A percentile compares a stretch with the other conserved stretches of the same genome.
These are phyloP conservation scores for Bujurquina vittata DNA, from an alignment of 2,113 vertebrate genomes.

Conservation along the genomic window DNA sequence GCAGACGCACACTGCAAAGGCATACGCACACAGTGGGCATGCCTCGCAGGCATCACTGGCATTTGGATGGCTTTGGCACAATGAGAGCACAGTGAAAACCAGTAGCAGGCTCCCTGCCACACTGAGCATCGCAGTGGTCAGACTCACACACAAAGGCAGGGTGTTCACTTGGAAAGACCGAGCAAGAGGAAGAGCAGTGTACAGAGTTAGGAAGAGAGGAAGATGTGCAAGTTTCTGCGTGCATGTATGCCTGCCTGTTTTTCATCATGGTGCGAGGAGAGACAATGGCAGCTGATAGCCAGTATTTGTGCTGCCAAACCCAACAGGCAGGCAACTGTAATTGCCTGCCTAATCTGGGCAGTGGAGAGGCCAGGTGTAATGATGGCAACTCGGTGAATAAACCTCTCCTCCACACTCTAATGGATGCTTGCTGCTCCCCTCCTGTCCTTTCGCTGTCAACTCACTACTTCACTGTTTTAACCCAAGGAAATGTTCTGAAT, in stretches of 20 bases:
- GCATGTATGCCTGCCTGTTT: conserved; percentile 31
- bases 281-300: conserved; percentile 64
- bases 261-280: conserved; percentile 4
- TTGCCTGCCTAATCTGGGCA: conserved; percentile 59
- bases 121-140: conserved; percentile 56
- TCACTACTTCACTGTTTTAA: conserved; percentile 33
- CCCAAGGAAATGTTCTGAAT: conserved; percentile 32
- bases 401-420: conserved; percentile 47
- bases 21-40: conserved; percentile 46
- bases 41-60: conserved; percentile 64
- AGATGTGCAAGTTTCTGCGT: not conserved
- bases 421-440: conserved; percentile 41
- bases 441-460: conserved; percentile 44
- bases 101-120: conserved; percentile 45
- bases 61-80: conserved; percentile 65
- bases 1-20: conserved; percentile 16
- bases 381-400: conserved; percentile 53
- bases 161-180: conserved; percentile 37
- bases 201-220: conserved; percentile 9
- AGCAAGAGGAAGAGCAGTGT: conserved; percentile 7
- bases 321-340: conserved; percentile 61
- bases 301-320: conserved; percentile 51
- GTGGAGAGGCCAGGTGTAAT: conserved; percentile 65
- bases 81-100: conserved; percentile 59
- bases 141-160: conserved; percentile 49